Conservation (phyloP, 2,888 invertebrate genomes). For the Harmothoe impar region DNA sequence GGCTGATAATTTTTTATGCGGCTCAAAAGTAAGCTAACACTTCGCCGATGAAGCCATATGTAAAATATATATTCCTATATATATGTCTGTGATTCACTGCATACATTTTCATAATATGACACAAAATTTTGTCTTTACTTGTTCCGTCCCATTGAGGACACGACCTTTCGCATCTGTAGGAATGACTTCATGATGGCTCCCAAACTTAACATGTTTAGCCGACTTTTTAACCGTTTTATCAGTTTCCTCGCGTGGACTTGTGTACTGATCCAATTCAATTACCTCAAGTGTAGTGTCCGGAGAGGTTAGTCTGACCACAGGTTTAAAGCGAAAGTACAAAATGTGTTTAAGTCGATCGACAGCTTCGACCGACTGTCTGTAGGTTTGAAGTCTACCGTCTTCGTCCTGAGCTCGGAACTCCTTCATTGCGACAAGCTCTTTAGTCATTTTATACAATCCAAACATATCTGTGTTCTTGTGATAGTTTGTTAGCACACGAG, state of each 20-base stretch:
- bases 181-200: background rate
- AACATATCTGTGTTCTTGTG: slow-evolving; percentile 46
- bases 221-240: background rate
- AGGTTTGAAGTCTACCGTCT: slow-evolving; percentile 27
- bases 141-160: background rate
- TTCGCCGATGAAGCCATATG: too few species aligned
- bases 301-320: background rate
- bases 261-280: slow-evolving; percentile 10
- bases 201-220: slow-evolving; percentile 41
- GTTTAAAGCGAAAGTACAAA: slow-evolving; percentile 1
- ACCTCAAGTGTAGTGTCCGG: background rate
- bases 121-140: background rate
- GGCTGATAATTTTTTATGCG: too few species aligned
- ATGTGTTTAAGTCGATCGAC: background rate
- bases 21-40: too few species aligned
- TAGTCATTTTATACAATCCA: slow-evolving; percentile 42
- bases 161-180: slow-evolving; percentile 13
- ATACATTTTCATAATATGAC: slow-evolving; percentile 30
- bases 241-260: background rate
- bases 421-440: slow-evolving; percentile 46
- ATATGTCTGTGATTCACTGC: slow-evolving; percentile 18
- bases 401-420: slow-evolving; percentile 33
- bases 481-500: slow-evolving; percentile 32
- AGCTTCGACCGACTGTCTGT: slow-evolving; percentile 17
- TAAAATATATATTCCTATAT: background rate